These are phyloP conservation scores for Coronaproctus castanopsis DNA, from an alignment of 2,888 invertebrate genomes.

Conservation along the genomic window DNA sequence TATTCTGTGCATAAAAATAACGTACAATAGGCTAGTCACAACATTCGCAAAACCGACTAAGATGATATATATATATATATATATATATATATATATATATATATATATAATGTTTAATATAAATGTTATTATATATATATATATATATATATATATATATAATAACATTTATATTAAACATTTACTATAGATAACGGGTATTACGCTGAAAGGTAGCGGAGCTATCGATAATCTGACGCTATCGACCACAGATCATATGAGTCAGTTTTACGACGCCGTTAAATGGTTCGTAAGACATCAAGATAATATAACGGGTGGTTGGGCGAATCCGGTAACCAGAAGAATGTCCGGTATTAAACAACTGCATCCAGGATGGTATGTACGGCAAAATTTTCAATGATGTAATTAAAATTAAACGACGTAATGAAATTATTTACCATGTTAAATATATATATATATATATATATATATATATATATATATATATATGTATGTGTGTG, in stretches of 20 bases:
- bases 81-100: no score
- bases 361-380: constrained; percentile 63
- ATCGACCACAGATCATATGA: constrained; percentile 64
- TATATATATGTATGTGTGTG: no score
- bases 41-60: no score
- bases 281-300: constrained; percentile 81
- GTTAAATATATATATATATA: no score
- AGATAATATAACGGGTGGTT: constrained; percentile 67
- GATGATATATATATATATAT: no score
- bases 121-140: no score
- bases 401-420: not conserved
- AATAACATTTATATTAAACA: no score
- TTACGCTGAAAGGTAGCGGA: constrained; percentile 50
- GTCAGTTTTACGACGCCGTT: constrained; percentile 78
- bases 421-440: not conserved
- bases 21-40: no score
- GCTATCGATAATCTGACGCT: constrained; percentile 56
- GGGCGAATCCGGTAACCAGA: constrained; percentile 73
- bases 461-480: no score
- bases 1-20: no score
- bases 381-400: constrained; percentile 13
- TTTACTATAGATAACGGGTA: constrained; percentile 38
- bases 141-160: no score
- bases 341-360: constrained; percentile 51
- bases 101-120: no score